These are phyloP conservation scores for Cynocephalus volans DNA, from an alignment of 2,113 vertebrate genomes.

Conservation along the genomic window DNA sequence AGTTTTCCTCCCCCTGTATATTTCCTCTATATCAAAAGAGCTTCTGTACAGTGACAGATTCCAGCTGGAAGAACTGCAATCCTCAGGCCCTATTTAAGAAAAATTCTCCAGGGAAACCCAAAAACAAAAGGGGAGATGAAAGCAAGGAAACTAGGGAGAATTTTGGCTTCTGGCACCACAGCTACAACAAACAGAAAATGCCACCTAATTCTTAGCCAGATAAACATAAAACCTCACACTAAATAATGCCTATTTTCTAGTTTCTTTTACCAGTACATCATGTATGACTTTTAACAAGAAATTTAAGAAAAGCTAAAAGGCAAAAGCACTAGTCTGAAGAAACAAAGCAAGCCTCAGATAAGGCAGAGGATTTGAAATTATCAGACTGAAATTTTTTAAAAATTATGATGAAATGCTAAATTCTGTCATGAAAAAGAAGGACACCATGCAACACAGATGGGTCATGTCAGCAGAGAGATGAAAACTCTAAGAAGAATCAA, in stretches of 20 bases:
- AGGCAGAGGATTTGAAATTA: neutral
- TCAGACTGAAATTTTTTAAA: neutral
- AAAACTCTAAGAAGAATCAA: neutral
- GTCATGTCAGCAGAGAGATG: neutral
- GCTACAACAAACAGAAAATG: neutral
- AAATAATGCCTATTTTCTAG: neutral
- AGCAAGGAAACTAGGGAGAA: neutral
- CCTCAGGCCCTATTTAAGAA: neutral
- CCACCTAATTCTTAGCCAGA: neutral
- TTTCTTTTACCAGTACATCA: neutral
- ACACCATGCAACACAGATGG: neutral
- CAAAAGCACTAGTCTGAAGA: neutral
- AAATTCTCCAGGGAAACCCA: neutral
- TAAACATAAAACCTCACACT: neutral
- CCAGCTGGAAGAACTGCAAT: neutral
- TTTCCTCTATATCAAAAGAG: neutral
- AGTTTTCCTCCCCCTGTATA: accelerated
- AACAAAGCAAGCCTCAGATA: neutral
- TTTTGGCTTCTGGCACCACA: neutral
- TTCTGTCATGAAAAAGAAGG: neutral
- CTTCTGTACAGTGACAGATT: neutral
- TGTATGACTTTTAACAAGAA: neutral
- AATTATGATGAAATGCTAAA: neutral
- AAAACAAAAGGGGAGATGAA: neutral
- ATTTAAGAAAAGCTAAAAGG: neutral